phyloP scores from a whole-genome alignment of 2,797 vertebrate genomes.

The Acropternis orthonyx region DNA sequence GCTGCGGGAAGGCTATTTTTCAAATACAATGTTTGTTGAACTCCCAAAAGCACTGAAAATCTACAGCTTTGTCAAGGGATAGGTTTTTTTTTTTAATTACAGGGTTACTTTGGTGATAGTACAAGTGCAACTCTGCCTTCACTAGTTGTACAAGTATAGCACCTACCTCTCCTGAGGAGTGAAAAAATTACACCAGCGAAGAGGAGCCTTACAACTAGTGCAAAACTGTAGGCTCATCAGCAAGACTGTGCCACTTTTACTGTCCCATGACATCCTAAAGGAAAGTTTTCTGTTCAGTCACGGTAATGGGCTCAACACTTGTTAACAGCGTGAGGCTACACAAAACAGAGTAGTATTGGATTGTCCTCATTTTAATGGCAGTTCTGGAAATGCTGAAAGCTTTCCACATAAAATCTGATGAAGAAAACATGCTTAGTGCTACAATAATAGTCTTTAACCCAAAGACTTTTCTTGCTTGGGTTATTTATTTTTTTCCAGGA shows the following conservation, averaged over 20 bases:
- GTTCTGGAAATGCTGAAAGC: background rate
- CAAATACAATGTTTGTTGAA: background rate
- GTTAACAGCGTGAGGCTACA: background rate
- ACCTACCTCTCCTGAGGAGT: background rate
- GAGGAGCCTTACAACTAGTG: background rate
- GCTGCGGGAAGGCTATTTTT: background rate
- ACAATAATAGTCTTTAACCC: background rate
- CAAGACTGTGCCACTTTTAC: background rate
- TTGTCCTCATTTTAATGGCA: background rate
- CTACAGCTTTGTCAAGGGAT: background rate
- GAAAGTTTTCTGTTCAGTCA: background rate
- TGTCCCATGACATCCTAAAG: background rate
- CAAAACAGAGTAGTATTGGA: background rate
- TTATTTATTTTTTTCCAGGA: too few species aligned
- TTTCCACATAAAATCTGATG: background rate
- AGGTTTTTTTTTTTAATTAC: background rate
- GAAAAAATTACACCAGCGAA: accelerated
- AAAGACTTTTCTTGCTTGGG: background rate
- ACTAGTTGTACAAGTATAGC: background rate
- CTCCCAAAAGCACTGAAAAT: background rate
- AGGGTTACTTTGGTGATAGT: background rate
- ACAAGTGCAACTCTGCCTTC: background rate
- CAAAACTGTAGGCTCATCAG: background rate
- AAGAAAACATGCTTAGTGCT: background rate
- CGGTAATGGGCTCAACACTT: background rate